These are phyloP conservation scores for Trichogramma pretiosum DNA, from an alignment of 1,140 invertebrate species.

Conservation along the genomic window DNA sequence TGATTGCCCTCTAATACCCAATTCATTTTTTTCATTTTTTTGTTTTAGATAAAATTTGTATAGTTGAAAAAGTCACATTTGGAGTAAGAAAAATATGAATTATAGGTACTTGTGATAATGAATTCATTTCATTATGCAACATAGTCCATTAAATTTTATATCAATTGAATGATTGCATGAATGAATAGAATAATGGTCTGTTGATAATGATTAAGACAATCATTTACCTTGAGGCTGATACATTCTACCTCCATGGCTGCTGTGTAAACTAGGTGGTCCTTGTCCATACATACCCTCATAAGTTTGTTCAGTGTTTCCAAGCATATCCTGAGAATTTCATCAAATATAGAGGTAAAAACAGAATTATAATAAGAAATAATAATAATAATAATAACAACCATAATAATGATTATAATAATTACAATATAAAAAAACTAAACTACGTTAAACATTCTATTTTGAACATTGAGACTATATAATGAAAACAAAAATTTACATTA, in stretches of 20 bases:
- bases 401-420: not conserved
- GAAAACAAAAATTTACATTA: too few relatives aligned
- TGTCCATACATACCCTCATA: constrained; percentile 87
- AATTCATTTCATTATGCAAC: too few relatives aligned
- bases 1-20: too few relatives aligned
- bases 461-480: constrained; percentile 1
- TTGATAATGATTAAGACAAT: too few relatives aligned
- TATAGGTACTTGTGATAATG: too few relatives aligned
- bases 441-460: not conserved
- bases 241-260: constrained; percentile 58
- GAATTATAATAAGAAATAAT: not conserved
- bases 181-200: too few relatives aligned
- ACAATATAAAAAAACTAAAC: not conserved
- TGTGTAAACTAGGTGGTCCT: constrained; percentile 71
- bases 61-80: too few relatives aligned
- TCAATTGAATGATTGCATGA: too few relatives aligned
- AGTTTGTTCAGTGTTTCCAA: constrained; percentile 82
- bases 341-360: not conserved
- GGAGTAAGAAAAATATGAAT: too few relatives aligned
- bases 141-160: too few relatives aligned
- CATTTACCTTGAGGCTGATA: constrained; percentile 81
- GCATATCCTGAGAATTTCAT: constrained; percentile 68
- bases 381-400: not conserved
- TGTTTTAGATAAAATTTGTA: too few relatives aligned
- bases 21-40: too few relatives aligned